Conservation (phyloP, 2,888 invertebrate genomes). For the Tipula vernalis region DNA sequence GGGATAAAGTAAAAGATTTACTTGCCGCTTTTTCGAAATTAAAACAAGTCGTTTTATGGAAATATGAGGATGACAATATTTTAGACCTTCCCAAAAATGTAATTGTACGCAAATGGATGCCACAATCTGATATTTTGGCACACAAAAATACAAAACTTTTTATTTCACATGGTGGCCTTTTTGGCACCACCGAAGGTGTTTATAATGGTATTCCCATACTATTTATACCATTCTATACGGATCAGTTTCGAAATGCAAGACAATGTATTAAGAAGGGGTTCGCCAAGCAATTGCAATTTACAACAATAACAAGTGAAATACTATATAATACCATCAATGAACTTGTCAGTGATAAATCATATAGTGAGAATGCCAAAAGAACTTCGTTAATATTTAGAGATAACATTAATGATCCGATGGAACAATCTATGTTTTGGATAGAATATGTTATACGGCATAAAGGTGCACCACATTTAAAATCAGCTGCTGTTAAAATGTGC, state of each 20-base stretch:
- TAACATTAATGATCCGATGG: slow-evolving; percentile 41
- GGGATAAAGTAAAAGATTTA: slow-evolving; percentile 27
- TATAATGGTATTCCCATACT: slow-evolving; percentile 36
- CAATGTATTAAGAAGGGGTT: slow-evolving; percentile 32
- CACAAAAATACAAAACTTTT: slow-evolving; percentile 36
- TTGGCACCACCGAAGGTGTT: slow-evolving; percentile 36
- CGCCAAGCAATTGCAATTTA: slow-evolving; percentile 30
- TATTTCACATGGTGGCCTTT: slow-evolving; percentile 37
- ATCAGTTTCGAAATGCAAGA: slow-evolving; percentile 34
- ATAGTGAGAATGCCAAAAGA: slow-evolving; percentile 33
- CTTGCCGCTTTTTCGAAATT: slow-evolving; percentile 33
- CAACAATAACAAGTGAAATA: slow-evolving; percentile 28
- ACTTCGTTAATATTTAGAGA: slow-evolving; percentile 40
- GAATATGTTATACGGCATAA: slow-evolving; percentile 41
- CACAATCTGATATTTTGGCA: slow-evolving; percentile 39
- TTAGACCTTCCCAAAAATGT: slow-evolving; percentile 35
- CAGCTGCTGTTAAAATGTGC: slow-evolving; percentile 31
- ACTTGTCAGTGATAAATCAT: slow-evolving; percentile 30
- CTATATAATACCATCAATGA: slow-evolving; percentile 29
- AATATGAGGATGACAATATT: slow-evolving; percentile 36
- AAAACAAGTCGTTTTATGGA: slow-evolving; percentile 40
- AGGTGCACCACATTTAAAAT: slow-evolving; percentile 33
- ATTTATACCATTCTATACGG: slow-evolving; percentile 36
- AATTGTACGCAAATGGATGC: slow-evolving; percentile 39
- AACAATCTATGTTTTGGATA: slow-evolving; percentile 47